These are phyloP conservation scores for Hypena proboscidalis DNA, from an alignment of 2,888 invertebrate genomes.

Conservation along the genomic window DNA sequence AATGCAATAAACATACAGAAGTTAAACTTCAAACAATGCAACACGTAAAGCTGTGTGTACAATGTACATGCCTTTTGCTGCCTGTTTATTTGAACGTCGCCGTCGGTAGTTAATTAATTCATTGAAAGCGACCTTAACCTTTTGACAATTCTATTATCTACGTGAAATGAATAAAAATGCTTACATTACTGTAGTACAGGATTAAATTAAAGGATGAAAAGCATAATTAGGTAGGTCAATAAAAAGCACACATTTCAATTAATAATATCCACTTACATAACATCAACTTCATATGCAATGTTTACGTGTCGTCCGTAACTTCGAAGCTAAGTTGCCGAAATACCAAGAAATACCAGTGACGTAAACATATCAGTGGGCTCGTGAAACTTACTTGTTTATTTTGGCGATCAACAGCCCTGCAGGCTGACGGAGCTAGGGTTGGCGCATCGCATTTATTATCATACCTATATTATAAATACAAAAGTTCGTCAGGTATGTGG, in stretches of 20 bases:
- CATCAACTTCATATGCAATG: background rate
- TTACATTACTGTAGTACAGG: too few relatives aligned
- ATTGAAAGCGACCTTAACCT: background rate
- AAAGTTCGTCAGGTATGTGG: too few relatives aligned
- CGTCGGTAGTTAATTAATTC: conserved; percentile 6
- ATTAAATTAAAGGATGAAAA: too few relatives aligned
- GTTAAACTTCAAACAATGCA: too few relatives aligned
- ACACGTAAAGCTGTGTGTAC: too few relatives aligned
- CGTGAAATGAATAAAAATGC: too few relatives aligned
- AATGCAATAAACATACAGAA: too few relatives aligned
- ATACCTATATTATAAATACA: too few relatives aligned
- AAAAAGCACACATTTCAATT: too few relatives aligned
- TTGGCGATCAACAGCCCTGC: conserved; percentile 26
- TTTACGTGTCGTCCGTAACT: background rate
- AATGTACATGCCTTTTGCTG: conserved; percentile 6
- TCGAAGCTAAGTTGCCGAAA: conserved; percentile 17
- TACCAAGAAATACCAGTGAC: conserved; percentile 7
- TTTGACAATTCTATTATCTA: background rate
- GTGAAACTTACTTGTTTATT: conserved; percentile 33
- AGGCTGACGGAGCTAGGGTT: conserved; percentile 19
- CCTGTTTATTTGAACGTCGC: conserved; percentile 8
- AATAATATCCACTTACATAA: background rate
- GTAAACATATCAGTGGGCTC: conserved; percentile 36
- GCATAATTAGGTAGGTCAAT: too few relatives aligned
- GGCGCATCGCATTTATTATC: too few relatives aligned